Evolutionary conservation across 2,797 vertebrate species (phyloP), one percentile per base, ranked within the genome.

Genomic region (Xerus rutilus): DNA sequence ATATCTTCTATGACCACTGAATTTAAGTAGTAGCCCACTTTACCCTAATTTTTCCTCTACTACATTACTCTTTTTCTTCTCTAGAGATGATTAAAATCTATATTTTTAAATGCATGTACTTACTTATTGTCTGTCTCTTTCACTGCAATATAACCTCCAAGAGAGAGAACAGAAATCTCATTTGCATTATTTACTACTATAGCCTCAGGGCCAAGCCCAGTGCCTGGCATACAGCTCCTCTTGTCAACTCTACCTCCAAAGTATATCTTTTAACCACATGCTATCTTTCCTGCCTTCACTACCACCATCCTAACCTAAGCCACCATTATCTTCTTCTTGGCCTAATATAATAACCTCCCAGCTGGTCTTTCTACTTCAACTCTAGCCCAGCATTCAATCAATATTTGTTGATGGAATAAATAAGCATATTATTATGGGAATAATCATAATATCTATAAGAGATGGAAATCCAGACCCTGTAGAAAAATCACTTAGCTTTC

Each of bases 371-470:
- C 39, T 64, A 35, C n/a, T 59, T 86, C 43, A 28, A 18, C 67
- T 91, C 9, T 76, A 91, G 45, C 47, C 72, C 35, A 52, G 54
- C 25, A 84, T 67, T 91, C 64, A 92, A 35, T 84, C 72, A 93
- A 62, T 77, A 72, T 85, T 82, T 78, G 28, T 83, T 81, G 30
- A 74, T 45, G 43, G 82, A 93, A 72, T 78, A 93, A 81, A 73
- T 70, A 92, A 87, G 73, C 76, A 77, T 54, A 67, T 47, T n/a
- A 76, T 72, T 23, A 32, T 91, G 69, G n/a, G 35, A 91, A 52
- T 83, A 89, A 93, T 67, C 65, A 76, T n/a, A 91, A 57, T 70
- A 83, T 76, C 73, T 87, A 74, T 87, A 92, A 83, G 64, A 86
- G 39, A 86, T 74, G 30, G 74, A 84, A 95, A 89, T 70, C 5